phyloP scores from a whole-genome alignment of 2,113 vertebrate genomes.

The Peromyscus leucopus region DNA sequence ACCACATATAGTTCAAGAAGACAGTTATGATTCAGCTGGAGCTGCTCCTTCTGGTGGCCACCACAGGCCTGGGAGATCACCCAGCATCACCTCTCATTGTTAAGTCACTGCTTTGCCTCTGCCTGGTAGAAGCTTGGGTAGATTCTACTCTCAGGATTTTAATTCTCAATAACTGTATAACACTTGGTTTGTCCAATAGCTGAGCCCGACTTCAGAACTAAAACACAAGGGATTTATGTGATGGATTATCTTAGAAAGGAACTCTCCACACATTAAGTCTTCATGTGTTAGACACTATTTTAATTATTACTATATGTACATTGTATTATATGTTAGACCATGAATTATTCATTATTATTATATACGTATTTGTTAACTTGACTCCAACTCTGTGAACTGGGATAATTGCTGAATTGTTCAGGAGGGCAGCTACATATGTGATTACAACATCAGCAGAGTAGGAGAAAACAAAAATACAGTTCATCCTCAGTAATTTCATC shows the following conservation, averaged over 20 bases:
- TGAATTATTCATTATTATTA: background rate
- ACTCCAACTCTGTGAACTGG: background rate
- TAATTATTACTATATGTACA: background rate
- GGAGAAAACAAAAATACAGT: background rate
- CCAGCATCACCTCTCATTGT: background rate
- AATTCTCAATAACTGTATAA: background rate
- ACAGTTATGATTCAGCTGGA: background rate
- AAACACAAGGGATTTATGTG: background rate
- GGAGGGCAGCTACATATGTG: background rate
- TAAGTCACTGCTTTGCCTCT: background rate
- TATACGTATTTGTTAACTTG: background rate
- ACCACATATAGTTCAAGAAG: background rate
- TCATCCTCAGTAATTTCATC: background rate
- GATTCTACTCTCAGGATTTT: background rate
- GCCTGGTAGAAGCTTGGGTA: background rate
- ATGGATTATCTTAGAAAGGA: background rate
- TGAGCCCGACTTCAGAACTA: background rate
- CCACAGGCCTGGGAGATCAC: too few species aligned
- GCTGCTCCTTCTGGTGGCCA: background rate
- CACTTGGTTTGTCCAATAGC: background rate
- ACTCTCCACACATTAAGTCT: background rate
- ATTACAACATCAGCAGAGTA: background rate
- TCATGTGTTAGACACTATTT: background rate
- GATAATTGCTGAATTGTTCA: background rate
- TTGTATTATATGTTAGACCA: background rate